These are phyloP conservation scores for Stegastes partitus DNA, from an alignment of 2,113 vertebrate genomes.

Conservation along the genomic window DNA sequence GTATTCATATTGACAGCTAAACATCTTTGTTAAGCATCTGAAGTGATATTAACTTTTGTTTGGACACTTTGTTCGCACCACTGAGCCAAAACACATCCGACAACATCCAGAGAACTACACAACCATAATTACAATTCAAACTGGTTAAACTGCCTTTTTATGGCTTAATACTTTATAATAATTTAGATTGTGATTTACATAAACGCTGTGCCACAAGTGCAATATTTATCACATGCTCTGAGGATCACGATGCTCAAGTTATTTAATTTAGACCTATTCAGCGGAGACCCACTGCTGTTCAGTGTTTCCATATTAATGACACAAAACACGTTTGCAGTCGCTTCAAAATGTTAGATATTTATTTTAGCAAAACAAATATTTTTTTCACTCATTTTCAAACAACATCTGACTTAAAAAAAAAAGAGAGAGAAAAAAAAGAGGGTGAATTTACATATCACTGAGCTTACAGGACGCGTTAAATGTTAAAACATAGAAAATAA, in stretches of 20 bases:
- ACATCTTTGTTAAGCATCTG: not conserved
- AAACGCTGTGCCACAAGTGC: not conserved
- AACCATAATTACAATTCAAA: not conserved
- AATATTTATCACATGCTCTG: not conserved
- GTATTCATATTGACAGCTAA: not conserved
- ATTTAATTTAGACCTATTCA: not conserved
- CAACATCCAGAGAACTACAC: not conserved
- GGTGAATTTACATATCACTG: slow-evolving; percentile 33
- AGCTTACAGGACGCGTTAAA: slow-evolving; percentile 51
- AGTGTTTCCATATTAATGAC: slow-evolving; percentile 3
- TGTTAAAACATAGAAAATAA: slow-evolving; percentile 64
- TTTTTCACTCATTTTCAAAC: slow-evolving; percentile 32
- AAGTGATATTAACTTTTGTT: not conserved
- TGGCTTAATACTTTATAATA: not conserved
- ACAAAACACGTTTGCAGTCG: slow-evolving; percentile 12
- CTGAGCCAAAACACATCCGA: no score
- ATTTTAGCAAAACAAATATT: slow-evolving; percentile 41
- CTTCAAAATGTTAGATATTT: slow-evolving; percentile 47
- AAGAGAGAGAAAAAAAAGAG: slow-evolving; percentile 47
- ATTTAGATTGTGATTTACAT: not conserved
- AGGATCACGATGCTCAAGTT: not conserved
- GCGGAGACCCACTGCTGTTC: not conserved
- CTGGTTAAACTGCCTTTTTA: not conserved
- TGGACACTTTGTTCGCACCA: no score
- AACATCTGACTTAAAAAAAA: slow-evolving; percentile 42